Base-by-base conservation (phyloP, 2,888 invertebrate genomes). In the Ichneumoninae sp. region DNA sequence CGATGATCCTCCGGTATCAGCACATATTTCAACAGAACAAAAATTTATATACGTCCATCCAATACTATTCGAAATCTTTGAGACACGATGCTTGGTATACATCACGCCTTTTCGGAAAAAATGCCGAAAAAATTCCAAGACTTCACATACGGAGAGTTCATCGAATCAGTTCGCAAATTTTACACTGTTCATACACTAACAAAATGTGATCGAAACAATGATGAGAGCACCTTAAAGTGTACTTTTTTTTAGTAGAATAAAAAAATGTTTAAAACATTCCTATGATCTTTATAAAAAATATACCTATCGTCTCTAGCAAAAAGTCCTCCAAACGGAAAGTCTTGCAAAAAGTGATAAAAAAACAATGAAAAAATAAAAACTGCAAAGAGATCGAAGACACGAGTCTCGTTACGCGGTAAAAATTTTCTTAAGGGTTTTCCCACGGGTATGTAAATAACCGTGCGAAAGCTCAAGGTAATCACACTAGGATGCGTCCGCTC, bases 401-500 rank as follows among this genome's bases (percentile, higher is more conserved):
- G 33, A 54, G 52, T 52, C 50, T 70, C 19, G 57, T 57, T 22
- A 33, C 33, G 40, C 71, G 44, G 40, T 44, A 13, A 16, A 16
- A 22, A 13, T 40, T 33, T n/a, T 44, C 63, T 50, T 30, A 68
- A 76, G 47, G 57, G 54, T 54, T 79, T 54, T 40, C 69, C 54
- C 52, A 36, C 47, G 66, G 57, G 71, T 71, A 63, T 74, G 73
- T 54, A 74, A 84, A 84, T 80, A 77, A 73, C 68, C 60, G 63
- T 69, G 80, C 50, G 68, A 71, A 73, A 76, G 40, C 71, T 36
- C 71, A 50, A 57, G 77, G 73, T 84, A 77, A 83, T 83, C 79
- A 81, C 71, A 77, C 36, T 44, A 52, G 22, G 47, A 50, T 36
- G 70, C 69, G 26, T 68, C 33, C 73, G 52, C 44, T 54, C 36